Base-by-base conservation (phyloP, 2,888 invertebrate genomes). In the Caenorhabditis macrosperma region DNA sequence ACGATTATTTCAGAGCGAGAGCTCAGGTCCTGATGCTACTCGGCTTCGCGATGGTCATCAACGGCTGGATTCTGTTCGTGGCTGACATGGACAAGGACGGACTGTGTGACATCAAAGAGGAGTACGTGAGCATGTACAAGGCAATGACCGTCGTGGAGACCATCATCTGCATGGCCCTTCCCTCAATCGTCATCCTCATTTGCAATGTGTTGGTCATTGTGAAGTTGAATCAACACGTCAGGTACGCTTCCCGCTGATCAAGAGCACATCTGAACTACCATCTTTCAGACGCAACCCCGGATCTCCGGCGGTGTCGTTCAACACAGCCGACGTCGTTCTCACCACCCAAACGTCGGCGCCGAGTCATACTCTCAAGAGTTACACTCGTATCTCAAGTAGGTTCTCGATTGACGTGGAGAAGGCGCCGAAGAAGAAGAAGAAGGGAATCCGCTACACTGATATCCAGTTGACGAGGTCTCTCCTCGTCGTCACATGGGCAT, bases 221-320 rank as follows among this genome's bases (percentile, higher is more conserved):
- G 52, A 88, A 88, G 57, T 77, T 89, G n/a, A 82, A 86, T 28
- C 67, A 82, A 9, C 87, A 88, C 59, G 50, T 87, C 48, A 87
- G 79, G 79, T 82, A 66, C 38, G 80, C 69, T 55, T 80, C 17
- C 15, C 1, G 12, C n/a, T 9, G n/a, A n/a, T 5, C 20, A n/a
- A n/a, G n/a, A 35, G 1, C 9, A 17, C 7, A 35, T 24, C 22
- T 7, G 1, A 26, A 20, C 12, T 17, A 26, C 9, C 2, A 26
- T 17, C 5, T 76, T 82, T 61, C 68, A 86, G 85, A 55, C 63
- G 72, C 28, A 82, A 83, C 55, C 86, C 86, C 7, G 80, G 82
- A 12, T 88, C 87, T 9, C 89, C 89, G 9, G 85, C 85, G 5
- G 89, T 89, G 6, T 87, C 87, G 6, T 89, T 89, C 81, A 87